Base-by-base conservation (phyloP, 2,113 vertebrate genomes). In the Daphoenositta chrysoptera region DNA sequence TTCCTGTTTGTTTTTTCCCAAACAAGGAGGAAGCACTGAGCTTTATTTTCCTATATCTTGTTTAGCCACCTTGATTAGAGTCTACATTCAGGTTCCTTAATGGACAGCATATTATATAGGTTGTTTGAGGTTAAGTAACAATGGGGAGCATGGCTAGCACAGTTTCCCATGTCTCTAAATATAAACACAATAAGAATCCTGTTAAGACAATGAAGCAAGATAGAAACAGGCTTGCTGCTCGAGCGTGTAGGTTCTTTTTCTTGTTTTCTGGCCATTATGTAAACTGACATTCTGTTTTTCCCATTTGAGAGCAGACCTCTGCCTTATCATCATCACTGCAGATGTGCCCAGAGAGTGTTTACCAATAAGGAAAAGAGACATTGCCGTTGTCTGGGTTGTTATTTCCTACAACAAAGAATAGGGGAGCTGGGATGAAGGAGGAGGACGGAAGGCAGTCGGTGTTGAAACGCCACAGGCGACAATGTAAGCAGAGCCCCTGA, bases 91-190 rank as follows among this genome's bases (percentile, higher is more conserved):
- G 70, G 51, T 21, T 92, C 85, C 88, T 91, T 72, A 93, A 66
- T 58, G 75, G 91, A 93, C 56, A 89, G 93, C 9, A 0, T 44
- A 37, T 76, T 96, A 96, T 93, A 96, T 94, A 94, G 95, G 96
- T 95, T 97, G 95, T 97, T 94, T 97, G 96, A 95, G 94, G 94
- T 94, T 96, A 96, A 96, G 88, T 84, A 95, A 97, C 96, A 96
- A 97, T 97, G 93, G 92, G 94, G 87, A 95, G 64, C 94, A 83
- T 51, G 69, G 83, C 83, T 50, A 90, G 88, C 92, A 76, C 65
- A 96, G 94, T 97, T 97, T 97, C 96, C 96, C 96, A 97, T 97
- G 96, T 97, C 94, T 93, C 96, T 96, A 96, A 96, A 97, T 97
- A 96, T 96, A 97, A 96, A 96, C 93, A 97, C 95, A 97, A 93